Evolutionary conservation across 2,113 vertebrate genomes (phyloP).

Genomic region (Vidua macroura): DNA sequence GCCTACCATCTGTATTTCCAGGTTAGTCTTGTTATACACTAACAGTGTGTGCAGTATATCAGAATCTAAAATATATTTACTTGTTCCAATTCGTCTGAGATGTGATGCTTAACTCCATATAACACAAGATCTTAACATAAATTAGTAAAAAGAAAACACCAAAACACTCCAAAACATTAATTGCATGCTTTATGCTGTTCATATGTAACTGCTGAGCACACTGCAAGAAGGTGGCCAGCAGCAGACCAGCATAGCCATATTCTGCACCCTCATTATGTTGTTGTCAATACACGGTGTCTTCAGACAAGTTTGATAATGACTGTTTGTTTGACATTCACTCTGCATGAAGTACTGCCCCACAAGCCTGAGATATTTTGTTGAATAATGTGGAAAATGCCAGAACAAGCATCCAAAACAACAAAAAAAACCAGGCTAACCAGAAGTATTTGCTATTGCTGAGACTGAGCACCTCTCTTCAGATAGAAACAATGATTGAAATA

Average conservation of each 20-base stretch:
- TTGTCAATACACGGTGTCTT: not conserved
- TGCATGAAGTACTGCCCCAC: not conserved
- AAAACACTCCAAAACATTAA: not conserved
- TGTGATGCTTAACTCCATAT: accelerated
- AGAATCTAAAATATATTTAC: not conserved
- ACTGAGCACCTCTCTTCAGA: not conserved
- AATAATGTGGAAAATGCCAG: not conserved
- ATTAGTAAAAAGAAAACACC: not conserved
- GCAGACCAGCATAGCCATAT: accelerated
- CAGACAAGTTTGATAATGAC: not conserved
- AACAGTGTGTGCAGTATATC: not conserved
- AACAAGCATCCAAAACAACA: not conserved
- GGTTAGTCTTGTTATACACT: not conserved
- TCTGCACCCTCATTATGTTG: not conserved
- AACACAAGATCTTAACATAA: not conserved
- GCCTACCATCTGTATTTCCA: not conserved
- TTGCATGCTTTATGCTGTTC: not conserved
- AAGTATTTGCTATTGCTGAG: not conserved
- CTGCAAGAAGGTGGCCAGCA: not conserved
- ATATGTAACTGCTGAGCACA: not conserved
- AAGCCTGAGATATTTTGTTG: not conserved
- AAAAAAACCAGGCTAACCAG: not conserved
- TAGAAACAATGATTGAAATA: not conserved
- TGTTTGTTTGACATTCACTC: not conserved
- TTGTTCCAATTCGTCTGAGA: accelerated